phyloP scores from a whole-genome alignment of 2,888 invertebrate species.

The Heteromyza rotundicornis region DNA sequence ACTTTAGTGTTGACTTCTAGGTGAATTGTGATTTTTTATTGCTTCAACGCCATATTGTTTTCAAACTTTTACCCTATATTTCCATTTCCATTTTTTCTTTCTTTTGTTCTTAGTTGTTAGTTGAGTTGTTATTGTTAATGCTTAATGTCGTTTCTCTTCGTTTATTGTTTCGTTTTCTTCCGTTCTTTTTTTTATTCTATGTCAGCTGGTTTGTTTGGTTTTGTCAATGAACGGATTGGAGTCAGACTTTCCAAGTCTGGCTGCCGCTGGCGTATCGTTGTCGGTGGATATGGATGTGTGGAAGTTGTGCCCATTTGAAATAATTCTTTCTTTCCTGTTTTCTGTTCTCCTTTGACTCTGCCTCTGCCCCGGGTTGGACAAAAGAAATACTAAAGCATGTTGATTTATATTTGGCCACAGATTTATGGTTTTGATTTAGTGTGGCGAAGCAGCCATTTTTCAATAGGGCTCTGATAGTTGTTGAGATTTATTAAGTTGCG shows the following conservation, averaged over 20 bases:
- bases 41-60: constrained; percentile 26
- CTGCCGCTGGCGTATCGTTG: too few species aligned
- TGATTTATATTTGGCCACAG: constrained; percentile 20
- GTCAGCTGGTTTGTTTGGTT: neutral
- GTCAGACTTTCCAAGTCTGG: too few species aligned
- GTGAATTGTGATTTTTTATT: constrained; percentile 21
- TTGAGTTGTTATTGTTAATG: constrained; percentile 5
- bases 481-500: neutral
- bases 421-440: constrained; percentile 24
- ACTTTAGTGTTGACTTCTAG: constrained; percentile 18
- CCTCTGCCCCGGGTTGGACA: neutral
- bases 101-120: neutral
- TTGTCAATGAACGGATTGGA: neutral
- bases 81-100: neutral
- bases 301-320: constrained; percentile 1
- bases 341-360: neutral
- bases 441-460: constrained; percentile 6
- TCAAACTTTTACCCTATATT: constrained; percentile 11
- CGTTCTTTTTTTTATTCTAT: too few species aligned
- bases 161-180: constrained; percentile 5
- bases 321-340: constrained; percentile 11
- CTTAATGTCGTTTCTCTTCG: constrained; percentile 7
- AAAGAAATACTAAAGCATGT: too few species aligned
- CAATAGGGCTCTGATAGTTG: neutral
- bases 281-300: neutral